Conservation (phyloP, 2,113 vertebrate genomes). For the Plotosus lineatus region DNA sequence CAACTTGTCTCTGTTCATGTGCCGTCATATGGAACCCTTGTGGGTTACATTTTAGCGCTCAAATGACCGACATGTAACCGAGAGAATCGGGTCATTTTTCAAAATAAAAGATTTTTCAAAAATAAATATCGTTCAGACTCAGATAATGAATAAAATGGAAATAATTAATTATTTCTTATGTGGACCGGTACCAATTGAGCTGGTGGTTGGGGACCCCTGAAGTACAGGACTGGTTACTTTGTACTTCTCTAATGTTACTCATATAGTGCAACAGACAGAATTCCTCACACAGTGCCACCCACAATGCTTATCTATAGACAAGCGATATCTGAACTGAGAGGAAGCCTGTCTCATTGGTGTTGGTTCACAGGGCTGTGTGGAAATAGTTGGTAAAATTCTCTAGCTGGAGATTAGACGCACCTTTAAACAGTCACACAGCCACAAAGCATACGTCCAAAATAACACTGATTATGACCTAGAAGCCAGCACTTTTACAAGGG, state of each 20-base stretch:
- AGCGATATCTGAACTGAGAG: slow-evolving; percentile 15
- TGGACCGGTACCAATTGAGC: no score
- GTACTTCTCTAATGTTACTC: background rate
- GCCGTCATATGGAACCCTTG: no score
- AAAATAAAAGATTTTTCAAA: no score
- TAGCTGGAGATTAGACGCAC: slow-evolving; percentile 36
- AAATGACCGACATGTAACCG: no score
- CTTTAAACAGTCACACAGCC: slow-evolving; percentile 3
- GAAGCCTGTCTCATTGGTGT: slow-evolving; percentile 19
- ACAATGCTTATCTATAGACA: slow-evolving; percentile 40
- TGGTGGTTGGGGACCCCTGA: no score
- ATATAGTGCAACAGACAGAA: slow-evolving; percentile 5
- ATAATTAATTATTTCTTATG: no score
- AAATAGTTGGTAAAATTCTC: slow-evolving; percentile 42
- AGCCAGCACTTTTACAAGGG: slow-evolving; percentile 19
- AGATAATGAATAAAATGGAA: no score
- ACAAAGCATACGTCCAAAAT: slow-evolving; percentile 6
- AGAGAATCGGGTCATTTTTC: no score
- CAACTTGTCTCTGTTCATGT: no score
- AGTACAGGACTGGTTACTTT: background rate
- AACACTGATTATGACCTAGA: slow-evolving; percentile 23
- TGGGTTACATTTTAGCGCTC: no score
- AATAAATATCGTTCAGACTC: no score
- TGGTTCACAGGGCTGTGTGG: slow-evolving; percentile 23
- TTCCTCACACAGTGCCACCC: slow-evolving; percentile 27